Base-by-base conservation (phyloP, 2,113 vertebrate genomes). In the Cebus imitator region DNA sequence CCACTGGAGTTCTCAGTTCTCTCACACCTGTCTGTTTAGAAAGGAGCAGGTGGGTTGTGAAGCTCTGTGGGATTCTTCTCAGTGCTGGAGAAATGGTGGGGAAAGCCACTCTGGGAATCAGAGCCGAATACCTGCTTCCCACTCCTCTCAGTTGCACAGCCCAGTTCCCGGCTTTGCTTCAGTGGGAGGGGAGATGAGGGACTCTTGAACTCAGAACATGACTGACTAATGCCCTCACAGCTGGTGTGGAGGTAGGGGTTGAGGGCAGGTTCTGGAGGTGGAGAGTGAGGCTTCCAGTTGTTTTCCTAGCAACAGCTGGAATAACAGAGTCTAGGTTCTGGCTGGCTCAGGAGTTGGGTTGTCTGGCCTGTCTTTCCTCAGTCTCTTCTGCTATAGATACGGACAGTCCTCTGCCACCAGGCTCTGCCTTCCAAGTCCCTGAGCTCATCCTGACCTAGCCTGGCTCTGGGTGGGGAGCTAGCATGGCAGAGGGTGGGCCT, bases 11-110 rank as follows among this genome's bases (percentile, higher is more conserved):
- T 82, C 68, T 96, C 45, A 23, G 61, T 78, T 57, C 91, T 84
- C 58, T 90, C 79, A 87, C 43, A 95, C 80, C 75, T 96, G 91
- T 93, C 66, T 82, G n/a, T 72, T 90, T 86, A 72, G 95, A 95
- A 80, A 89, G 91, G 94, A 82, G 45, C 70, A 72, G 61, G 64
- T 8, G 14, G 73, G 76, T 66, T 32, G 6, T 20, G 80, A 61
- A 55, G 37, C 70, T 89, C 73, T 66, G 93, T 57, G 55, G 79
- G 87, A 37, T 89, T 95, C 91, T 75, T 87, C 48, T 95, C 6
- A 10, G 83, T 52, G 43, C 87, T 80, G 73, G 45, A 88, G 79
- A 73, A 80, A 66, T 5, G 35, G 37, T 43, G 50, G 87, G 48
- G 43, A 90, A 16, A 37, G 43, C 50, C 1, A 1, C 37, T 83